These are phyloP conservation scores for Gambelia wislizenii DNA, from an alignment of 2,797 vertebrate species.

Conservation along the genomic window DNA sequence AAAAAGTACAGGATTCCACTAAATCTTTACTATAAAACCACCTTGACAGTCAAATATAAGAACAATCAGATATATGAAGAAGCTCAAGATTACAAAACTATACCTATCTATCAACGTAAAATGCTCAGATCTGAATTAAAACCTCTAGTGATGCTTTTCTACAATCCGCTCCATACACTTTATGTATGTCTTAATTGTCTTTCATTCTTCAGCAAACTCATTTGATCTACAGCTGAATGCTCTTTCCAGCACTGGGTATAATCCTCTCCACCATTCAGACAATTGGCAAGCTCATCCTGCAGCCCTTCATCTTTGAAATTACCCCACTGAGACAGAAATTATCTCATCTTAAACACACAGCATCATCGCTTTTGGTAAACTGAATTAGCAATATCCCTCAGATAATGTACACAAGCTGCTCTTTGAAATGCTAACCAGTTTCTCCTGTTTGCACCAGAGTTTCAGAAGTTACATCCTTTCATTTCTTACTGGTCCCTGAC, in stretches of 20 bases:
- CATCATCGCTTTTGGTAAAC: slow-evolving; percentile 60
- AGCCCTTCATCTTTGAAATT: slow-evolving; percentile 77
- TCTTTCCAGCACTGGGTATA: slow-evolving; percentile 66
- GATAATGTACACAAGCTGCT: slow-evolving; percentile 53
- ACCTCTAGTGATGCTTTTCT: slow-evolving; percentile 42
- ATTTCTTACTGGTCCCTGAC: not conserved
- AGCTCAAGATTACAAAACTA: slow-evolving; percentile 54
- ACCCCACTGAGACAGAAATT: slow-evolving; percentile 74
- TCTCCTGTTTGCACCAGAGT: slow-evolving; percentile 29
- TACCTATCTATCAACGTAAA: slow-evolving; percentile 39
- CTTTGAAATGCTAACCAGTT: slow-evolving; percentile 56
- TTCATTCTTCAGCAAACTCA: slow-evolving; percentile 75
- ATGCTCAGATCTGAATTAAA: slow-evolving; percentile 65
- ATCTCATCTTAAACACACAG: slow-evolving; percentile 72
- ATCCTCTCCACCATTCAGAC: slow-evolving; percentile 67
- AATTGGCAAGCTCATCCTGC: slow-evolving; percentile 71
- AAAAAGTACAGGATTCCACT: slow-evolving; percentile 27
- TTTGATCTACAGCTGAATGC: slow-evolving; percentile 74
- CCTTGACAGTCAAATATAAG: slow-evolving; percentile 1
- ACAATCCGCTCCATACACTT: slow-evolving; percentile 64
- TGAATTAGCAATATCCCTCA: slow-evolving; percentile 65
- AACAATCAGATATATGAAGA: not conserved
- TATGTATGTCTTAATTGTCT: slow-evolving; percentile 73
- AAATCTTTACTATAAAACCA: slow-evolving; percentile 29
- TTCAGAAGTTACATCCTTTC: slow-evolving; percentile 14